phyloP scores from a whole-genome alignment of 2,113 vertebrate genomes.

The Trogon melanurus region DNA sequence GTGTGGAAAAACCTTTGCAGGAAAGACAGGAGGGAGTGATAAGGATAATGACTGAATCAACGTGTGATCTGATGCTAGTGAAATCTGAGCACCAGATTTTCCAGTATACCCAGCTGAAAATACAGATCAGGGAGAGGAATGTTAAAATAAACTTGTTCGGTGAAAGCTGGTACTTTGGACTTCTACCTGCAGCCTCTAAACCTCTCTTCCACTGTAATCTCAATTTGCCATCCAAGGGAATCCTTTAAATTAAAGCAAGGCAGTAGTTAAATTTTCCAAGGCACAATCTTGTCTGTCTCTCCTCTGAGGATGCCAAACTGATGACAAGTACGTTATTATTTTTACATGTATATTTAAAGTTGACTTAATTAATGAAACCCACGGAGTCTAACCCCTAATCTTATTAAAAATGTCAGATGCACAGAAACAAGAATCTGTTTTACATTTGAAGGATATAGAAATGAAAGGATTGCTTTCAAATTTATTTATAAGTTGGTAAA shows the following conservation, averaged over 20 bases:
- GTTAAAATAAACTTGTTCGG: slow-evolving; percentile 13
- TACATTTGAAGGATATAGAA: slow-evolving; percentile 12
- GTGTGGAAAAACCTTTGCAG: neutral
- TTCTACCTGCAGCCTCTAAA: slow-evolving; percentile 8
- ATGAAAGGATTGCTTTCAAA: slow-evolving; percentile 46
- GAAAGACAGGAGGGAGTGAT: neutral
- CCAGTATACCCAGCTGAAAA: neutral
- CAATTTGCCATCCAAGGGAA: neutral
- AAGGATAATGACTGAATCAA: neutral
- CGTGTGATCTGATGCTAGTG: neutral
- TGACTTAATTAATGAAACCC: slow-evolving; percentile 38
- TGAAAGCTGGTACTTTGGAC: neutral
- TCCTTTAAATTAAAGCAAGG: neutral
- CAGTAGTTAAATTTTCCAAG: neutral
- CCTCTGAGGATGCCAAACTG: neutral
- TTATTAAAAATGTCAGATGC: slow-evolving; percentile 13
- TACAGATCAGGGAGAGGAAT: neutral
- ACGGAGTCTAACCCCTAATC: slow-evolving; percentile 9
- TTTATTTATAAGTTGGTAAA: slow-evolving; percentile 50
- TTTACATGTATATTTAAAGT: slow-evolving; percentile 30
- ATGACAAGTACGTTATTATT: neutral
- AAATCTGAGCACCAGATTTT: neutral
- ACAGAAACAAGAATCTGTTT: slow-evolving; percentile 39
- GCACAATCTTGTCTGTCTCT: neutral
- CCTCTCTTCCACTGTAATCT: neutral